Evolutionary conservation across 2,113 vertebrate species (phyloP), one percentile per base, ranked within the genome.

Genomic region (Hipposideros armiger): DNA sequence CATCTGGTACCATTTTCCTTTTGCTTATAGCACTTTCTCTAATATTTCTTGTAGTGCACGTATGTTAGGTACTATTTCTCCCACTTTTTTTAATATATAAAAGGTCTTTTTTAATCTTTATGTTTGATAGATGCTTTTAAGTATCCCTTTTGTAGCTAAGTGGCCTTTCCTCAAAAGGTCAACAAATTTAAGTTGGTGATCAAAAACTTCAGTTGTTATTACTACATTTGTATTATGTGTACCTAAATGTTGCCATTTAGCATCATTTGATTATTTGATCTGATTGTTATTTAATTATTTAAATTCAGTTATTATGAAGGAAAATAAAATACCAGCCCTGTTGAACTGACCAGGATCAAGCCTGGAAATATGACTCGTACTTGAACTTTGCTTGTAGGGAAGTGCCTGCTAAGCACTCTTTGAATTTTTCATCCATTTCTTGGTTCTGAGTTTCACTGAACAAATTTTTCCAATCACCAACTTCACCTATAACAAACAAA

Each of bases 391-490:
- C 87, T 94, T 98, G 98, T 16, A 98, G 56, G 62, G 95, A 93
- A 5, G 97, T 99, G 93, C 98, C 98, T 72, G 95, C 97, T 94
- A 98, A 98, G 66, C 52, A 66, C 28, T 97, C 91, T 95, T 97
- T 95, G 98, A 99, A 99, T 97, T 98, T 99, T 89, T 1, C 77
- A 70, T 99, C 98, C 99, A 99, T 99, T 98, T 98, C 98, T 60
- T 92, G 81, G 67, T 97, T 99, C 95, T 98, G 99, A 90, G 98
- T 97, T 92, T 98, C 97, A 72, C 80, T 96, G 9, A 99, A 99
- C 76, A 98, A 28, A 77, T 95, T 98, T 98, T 96, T 99, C 98
- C 98, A 99, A 90, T 98, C 98, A 36, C 98, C 98, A 56, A 98
- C 45, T 56, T 98, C 96, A 73, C 98, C 98, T 98, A 19, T 62